Percentiles rank a stretch among this genome's conserved stretches.
Evolutionary conservation across 2,888 invertebrate species (phyloP).

Genomic region (Orthonychiurus folsomi): DNA sequence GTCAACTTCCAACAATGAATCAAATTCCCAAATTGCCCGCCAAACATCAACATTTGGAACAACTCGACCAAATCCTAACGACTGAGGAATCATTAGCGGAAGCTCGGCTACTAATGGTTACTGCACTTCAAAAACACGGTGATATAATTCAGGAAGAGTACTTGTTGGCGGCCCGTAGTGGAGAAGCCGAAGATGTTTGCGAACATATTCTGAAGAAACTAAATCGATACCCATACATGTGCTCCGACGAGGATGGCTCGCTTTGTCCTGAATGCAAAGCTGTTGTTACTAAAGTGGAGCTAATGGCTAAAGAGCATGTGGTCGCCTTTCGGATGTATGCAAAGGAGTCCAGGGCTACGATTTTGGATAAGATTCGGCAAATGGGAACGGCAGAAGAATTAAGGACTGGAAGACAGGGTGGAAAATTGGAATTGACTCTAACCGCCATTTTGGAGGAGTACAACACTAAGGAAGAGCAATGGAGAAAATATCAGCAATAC

Average conservation of each 20-base stretch:
- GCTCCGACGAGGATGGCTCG: background rate
- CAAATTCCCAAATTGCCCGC: background rate
- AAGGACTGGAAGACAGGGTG: background rate
- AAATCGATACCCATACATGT: background rate
- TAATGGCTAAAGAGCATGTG: background rate
- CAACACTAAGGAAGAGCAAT: background rate
- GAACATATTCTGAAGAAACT: background rate
- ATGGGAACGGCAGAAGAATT: background rate
- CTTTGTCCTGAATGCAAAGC: background rate
- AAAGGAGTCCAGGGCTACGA: background rate
- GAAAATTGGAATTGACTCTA: background rate
- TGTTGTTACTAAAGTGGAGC: background rate
- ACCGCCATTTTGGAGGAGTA: background rate
- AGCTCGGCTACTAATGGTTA: background rate
- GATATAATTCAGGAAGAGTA: background rate
- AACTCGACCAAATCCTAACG: background rate
- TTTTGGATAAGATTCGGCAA: background rate
- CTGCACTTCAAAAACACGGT: background rate
- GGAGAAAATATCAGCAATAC: background rate
- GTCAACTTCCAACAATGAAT: background rate
- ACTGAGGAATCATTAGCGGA: background rate
- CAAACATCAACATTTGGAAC: background rate
- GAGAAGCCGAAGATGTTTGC: background rate
- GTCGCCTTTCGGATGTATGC: background rate
- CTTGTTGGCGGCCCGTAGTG: background rate